Base-by-base conservation (phyloP, 2,113 vertebrate genomes). In the Saccopteryx bilineata region DNA sequence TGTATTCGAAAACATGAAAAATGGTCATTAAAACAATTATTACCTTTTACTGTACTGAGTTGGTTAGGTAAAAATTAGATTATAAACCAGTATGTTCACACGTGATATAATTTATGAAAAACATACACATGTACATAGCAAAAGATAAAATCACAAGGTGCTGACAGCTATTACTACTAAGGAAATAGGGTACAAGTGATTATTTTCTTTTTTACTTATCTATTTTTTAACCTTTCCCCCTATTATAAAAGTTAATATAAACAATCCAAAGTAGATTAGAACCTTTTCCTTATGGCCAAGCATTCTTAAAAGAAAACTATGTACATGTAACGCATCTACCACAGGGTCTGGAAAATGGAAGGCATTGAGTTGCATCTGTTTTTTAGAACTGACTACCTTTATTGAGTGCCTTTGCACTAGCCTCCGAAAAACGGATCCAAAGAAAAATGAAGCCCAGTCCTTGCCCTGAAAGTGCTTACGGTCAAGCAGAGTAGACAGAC, bases 161-260 rank as follows among this genome's bases (percentile, higher is more conserved):
- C n/a, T 66, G 80, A 61, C 39, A 60, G 54, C 26, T 90, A 82
- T 60, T 65, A 82, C 12, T 92, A 24, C 15, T 95, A 7, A 14
- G 61, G n/a, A 85, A 85, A 56, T 7, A 2, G 12, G 33, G 54
- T 90, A 26, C 11, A 91, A 17, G 14, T 72, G 31, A 63, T 75
- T 56, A 93, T 63, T 31, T 92, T 82, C 52, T 83, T 26, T 69
- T 69, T 86, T 89, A 24, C 63, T 79, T 93, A 52, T 39, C n/a
- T 52, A 56, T 91, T 92, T 90, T 79, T 56, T 54, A 96, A 84
- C 0, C 28, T 56, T 80, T 58, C n/a, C 14, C 33, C 69, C 75
- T 71, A 50, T 78, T 87, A 83, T 23, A 33, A 56, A 93, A 92
- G 50, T 65, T 82, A 86, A 4, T 31, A 91, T 80, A 85, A 90